These are phyloP conservation scores for Myanophis thanlyinensis DNA, from an alignment of 2,113 vertebrate species.

Conservation along the genomic window DNA sequence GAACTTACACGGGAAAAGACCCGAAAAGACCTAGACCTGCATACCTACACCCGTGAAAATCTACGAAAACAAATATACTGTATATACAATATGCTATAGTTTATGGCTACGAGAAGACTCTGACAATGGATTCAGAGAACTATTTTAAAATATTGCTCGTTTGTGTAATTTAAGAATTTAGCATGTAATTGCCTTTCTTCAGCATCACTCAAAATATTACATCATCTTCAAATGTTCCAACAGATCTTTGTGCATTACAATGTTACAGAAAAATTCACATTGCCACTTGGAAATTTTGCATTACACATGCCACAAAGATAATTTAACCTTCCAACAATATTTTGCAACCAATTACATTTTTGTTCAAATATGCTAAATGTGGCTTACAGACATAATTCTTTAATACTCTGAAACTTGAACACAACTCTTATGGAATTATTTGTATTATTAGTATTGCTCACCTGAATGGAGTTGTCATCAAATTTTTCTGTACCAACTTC, in stretches of 20 bases:
- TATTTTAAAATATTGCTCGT: neutral
- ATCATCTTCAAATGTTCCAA: neutral
- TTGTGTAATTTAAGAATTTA: neutral
- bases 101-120: neutral
- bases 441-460: constrained; percentile 53
- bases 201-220: neutral
- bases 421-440: neutral
- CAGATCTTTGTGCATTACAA: neutral
- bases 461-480: constrained; percentile 94
- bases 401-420: neutral
- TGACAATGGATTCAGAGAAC: neutral
- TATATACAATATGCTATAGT: no score
- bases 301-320: neutral
- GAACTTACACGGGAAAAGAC: no score
- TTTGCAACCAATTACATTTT: neutral
- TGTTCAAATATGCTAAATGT: neutral
- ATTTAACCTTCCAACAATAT: neutral
- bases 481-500: constrained; percentile 95
- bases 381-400: neutral
- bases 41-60: no score
- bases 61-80: no score
- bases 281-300: neutral
- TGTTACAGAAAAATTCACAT: neutral
- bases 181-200: neutral
- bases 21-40: no score